Base-by-base conservation (phyloP, 2,888 invertebrate genomes). In the Drosophila robusta region DNA sequence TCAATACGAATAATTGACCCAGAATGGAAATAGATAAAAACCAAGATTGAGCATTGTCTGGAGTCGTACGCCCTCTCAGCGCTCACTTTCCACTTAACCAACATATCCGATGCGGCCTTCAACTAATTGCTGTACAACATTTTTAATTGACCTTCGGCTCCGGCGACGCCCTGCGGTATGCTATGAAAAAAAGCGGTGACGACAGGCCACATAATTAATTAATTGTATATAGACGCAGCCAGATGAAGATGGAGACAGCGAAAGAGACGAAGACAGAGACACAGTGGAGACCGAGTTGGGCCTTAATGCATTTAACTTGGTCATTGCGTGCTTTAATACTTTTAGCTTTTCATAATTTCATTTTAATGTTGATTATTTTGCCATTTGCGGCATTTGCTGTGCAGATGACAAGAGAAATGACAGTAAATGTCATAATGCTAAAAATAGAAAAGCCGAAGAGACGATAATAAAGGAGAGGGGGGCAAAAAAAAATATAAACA, bases 81-180 rank as follows among this genome's bases (percentile, higher is more conserved):
- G 5, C 38, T n/a, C 50, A 18, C 36, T 29, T 29, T 9, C 29
- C 29, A 29, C 29, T 29, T 29, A 9, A 29, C 2, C 29, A 29
- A 29, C 29, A 9, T 9, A 29, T 29, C 29, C 29, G 9, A 18
- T 18, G 16, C 18, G 39, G 34, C 14, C 38, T 34, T 44, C 45
- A 54, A 66, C 70, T 83, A 83, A 87, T 82, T 85, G 74, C 70
- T 49, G 61, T 60, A 70, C 76, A 85, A 77, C 60, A 69, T 70
- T 82, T 83, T 85, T 82, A 85, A 86, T 82, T 88, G 82, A 83
- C 77, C 82, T 83, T 82, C 82, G 83, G 49, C 88, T 47, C 63
- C 12, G 70, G 34, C 45, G 46, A 41, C 70, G 74, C 70, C 70
- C 73, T 61, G 55, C 14, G 57, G 70, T 70, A 63, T 51, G 63